Evolutionary conservation across 1,140 invertebrate species (phyloP).

Genomic region (Drosophila biarmipes): DNA sequence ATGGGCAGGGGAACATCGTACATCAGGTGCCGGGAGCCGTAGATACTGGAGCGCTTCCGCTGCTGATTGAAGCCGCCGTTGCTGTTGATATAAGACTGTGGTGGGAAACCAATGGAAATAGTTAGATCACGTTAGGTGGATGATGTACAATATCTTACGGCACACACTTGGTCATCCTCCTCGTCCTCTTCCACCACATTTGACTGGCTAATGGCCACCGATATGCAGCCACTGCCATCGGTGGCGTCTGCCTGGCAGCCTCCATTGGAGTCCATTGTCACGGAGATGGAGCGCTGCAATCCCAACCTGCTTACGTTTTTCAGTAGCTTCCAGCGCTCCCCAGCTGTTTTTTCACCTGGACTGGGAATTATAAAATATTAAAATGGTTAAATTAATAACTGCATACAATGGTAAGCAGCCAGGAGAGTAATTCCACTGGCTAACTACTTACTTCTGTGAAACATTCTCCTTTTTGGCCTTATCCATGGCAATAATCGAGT

Average conservation of each 20-base stretch:
- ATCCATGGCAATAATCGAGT: constrained; percentile 79
- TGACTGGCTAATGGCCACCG: constrained; percentile 36
- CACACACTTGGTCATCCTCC: constrained; percentile 63
- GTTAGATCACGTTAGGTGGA: too few relatives aligned
- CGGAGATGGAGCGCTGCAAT: constrained; percentile 84
- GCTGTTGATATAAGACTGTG: constrained; percentile 45
- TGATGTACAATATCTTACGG: constrained; percentile 32
- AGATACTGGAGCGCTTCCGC: constrained; percentile 84
- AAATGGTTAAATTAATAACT: not conserved
- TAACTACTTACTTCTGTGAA: constrained; percentile 57
- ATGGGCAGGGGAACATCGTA: constrained; percentile 87
- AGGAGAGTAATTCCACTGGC: not conserved
- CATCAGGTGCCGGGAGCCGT: constrained; percentile 86
- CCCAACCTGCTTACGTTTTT: constrained; percentile 87
- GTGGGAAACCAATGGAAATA: too few relatives aligned
- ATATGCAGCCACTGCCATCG: constrained; percentile 48
- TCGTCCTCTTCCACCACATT: constrained; percentile 49
- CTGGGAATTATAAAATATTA: constrained; percentile 1
- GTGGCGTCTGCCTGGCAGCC: constrained; percentile 34
- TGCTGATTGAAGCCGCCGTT: constrained; percentile 44
- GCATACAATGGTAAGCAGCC: too few relatives aligned
- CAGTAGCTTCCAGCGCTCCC: constrained; percentile 88
- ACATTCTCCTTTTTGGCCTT: constrained; percentile 71
- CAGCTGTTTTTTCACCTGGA: constrained; percentile 85
- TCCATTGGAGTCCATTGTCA: constrained; percentile 53